Percentiles rank a stretch among this genome's conserved stretches.
Conservation (phyloP, 2,113 vertebrate genomes). For the Ranitomeya imitator region DNA sequence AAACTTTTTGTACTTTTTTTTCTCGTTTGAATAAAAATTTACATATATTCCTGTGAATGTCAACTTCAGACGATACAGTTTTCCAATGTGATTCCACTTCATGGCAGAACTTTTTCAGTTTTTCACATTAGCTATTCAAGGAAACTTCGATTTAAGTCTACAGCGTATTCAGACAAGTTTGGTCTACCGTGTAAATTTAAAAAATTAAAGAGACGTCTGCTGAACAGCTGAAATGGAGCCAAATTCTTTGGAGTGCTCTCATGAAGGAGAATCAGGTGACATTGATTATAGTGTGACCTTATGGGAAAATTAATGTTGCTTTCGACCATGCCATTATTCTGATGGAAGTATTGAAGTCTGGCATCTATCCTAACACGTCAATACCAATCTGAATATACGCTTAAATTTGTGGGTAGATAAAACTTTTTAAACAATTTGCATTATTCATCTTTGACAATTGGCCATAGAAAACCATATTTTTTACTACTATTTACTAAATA, state of each 20-base stretch:
- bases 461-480: too few species aligned
- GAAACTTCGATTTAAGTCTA: constrained; percentile 11
- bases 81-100: background rate
- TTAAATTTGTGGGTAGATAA: background rate
- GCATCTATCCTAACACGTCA: constrained; percentile 20
- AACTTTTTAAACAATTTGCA: background rate
- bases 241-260: background rate
- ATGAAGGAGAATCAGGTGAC: constrained; percentile 25
- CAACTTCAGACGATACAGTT: background rate
- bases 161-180: background rate
- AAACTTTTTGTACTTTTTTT: too few species aligned
- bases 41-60: background rate
- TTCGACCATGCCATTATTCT: constrained; percentile 18
- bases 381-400: background rate
- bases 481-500: too few species aligned
- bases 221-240: constrained; percentile 1
- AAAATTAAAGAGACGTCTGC: constrained; percentile 7
- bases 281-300: constrained; percentile 27
- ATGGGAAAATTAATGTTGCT: constrained; percentile 4
- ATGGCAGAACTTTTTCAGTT: background rate
- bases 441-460: too few species aligned
- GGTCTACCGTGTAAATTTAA: background rate
- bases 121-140: background rate
- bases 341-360: constrained; percentile 27
- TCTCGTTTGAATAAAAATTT: background rate